phyloP scores from a whole-genome alignment of 2,888 invertebrate genomes.

The Leptinotarsa haldemani region DNA sequence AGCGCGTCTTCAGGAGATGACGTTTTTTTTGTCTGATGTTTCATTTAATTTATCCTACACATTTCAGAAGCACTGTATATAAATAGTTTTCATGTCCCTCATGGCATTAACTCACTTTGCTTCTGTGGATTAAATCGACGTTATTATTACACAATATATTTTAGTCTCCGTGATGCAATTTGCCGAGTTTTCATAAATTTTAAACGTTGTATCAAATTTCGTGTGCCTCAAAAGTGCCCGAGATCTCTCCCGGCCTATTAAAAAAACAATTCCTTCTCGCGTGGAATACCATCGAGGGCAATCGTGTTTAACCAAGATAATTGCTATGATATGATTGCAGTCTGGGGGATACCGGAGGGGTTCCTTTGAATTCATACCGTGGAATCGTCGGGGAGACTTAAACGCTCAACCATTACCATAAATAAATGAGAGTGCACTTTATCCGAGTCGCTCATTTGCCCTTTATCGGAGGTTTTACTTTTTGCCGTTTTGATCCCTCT shows the following conservation, averaged over 20 bases:
- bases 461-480: slow-evolving; percentile 26
- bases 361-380: slow-evolving; percentile 7
- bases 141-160: not conserved
- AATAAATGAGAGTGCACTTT: slow-evolving; percentile 65
- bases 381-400: slow-evolving; percentile 44
- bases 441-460: slow-evolving; percentile 33
- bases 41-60: too few species aligned
- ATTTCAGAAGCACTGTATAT: too few species aligned
- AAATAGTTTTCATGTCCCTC: too few species aligned
- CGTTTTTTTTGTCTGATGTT: too few species aligned
- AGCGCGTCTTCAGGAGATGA: too few species aligned
- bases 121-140: too few species aligned
- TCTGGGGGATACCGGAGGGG: slow-evolving; percentile 13
- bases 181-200: not conserved
- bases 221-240: not conserved
- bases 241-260: slow-evolving; percentile 9
- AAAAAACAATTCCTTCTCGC: slow-evolving; percentile 31
- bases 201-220: not conserved
- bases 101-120: too few species aligned
- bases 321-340: slow-evolving; percentile 47
- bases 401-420: slow-evolving; percentile 63
- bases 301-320: slow-evolving; percentile 36
- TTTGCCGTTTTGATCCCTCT: slow-evolving; percentile 17
- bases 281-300: slow-evolving; percentile 4
- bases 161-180: not conserved